Conservation (phyloP, 2,797 vertebrate species). For the Halcyon badia region DNA sequence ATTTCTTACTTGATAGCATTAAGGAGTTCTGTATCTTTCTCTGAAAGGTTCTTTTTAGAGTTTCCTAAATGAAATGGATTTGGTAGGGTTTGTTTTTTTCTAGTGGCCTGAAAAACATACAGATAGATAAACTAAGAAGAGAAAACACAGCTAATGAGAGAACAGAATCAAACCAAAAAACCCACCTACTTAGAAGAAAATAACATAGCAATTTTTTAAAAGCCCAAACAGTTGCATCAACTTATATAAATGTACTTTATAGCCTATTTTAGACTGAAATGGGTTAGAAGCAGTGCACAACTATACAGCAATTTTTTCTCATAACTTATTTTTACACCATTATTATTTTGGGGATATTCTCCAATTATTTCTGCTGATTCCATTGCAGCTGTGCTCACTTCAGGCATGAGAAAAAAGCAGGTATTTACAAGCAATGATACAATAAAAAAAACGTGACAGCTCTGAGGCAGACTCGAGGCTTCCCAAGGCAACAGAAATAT, state of each 20-base stretch:
- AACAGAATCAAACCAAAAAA: not conserved
- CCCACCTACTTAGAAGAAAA: not conserved
- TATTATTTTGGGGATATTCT: not conserved
- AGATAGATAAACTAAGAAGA: not conserved
- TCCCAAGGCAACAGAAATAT: not conserved
- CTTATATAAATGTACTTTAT: not conserved
- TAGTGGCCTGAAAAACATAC: slow-evolving; percentile 80
- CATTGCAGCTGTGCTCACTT: not conserved
- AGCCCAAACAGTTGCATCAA: not conserved
- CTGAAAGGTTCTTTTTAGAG: slow-evolving; percentile 88
- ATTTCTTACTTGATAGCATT: slow-evolving; percentile 87
- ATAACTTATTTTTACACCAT: not conserved
- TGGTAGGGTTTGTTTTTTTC: slow-evolving; percentile 85
- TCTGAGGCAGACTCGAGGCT: not conserved
- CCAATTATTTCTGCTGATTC: not conserved
- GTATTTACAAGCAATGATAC: not conserved
- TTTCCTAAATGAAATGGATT: slow-evolving; percentile 92
- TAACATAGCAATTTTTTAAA: not conserved
- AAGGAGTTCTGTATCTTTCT: slow-evolving; percentile 87
- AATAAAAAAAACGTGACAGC: not conserved
- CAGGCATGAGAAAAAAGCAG: not conserved
- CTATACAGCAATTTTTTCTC: not conserved
- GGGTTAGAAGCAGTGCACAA: not conserved
- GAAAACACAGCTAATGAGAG: not conserved
- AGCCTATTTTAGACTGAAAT: not conserved